Evolutionary conservation across 2,113 vertebrate genomes (phyloP).

Genomic region (Equus przewalskii): DNA sequence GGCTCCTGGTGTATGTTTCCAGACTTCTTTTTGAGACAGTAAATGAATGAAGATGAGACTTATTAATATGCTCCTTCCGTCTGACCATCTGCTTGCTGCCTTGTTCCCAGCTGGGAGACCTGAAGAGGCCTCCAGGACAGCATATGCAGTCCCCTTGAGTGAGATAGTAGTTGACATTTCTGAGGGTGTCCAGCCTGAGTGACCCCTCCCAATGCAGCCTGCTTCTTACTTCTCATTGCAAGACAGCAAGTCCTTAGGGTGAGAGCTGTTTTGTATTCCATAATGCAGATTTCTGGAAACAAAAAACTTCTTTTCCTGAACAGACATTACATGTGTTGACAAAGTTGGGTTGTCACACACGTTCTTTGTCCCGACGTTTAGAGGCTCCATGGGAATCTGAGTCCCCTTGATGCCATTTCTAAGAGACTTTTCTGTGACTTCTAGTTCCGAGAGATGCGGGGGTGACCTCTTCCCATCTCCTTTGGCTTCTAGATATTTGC

Average conservation of each 20-base stretch:
- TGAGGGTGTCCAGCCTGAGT: not conserved
- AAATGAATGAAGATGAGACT: not conserved
- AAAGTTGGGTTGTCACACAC: not conserved
- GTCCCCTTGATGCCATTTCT: not conserved
- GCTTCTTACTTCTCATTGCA: not conserved
- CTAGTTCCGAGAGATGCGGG: not conserved
- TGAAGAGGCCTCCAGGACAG: not conserved
- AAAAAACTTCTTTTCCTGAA: not conserved
- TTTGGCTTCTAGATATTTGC: not conserved
- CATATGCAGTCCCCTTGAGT: not conserved
- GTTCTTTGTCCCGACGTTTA: not conserved
- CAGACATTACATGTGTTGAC: not conserved
- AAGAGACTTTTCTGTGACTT: not conserved
- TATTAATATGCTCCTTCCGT: not conserved
- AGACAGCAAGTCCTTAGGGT: not conserved
- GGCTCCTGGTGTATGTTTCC: not conserved
- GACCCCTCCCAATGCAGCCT: rapidly evolving
- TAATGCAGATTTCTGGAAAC: not conserved
- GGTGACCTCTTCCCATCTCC: not conserved
- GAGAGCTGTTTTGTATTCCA: not conserved
- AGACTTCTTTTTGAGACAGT: not conserved
- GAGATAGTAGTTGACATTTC: not conserved
- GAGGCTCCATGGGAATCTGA: not conserved
- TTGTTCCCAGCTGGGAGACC: not conserved
- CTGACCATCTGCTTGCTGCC: not conserved